Base-by-base conservation (phyloP, 2,113 vertebrate species). In the Notothenia rossii region DNA sequence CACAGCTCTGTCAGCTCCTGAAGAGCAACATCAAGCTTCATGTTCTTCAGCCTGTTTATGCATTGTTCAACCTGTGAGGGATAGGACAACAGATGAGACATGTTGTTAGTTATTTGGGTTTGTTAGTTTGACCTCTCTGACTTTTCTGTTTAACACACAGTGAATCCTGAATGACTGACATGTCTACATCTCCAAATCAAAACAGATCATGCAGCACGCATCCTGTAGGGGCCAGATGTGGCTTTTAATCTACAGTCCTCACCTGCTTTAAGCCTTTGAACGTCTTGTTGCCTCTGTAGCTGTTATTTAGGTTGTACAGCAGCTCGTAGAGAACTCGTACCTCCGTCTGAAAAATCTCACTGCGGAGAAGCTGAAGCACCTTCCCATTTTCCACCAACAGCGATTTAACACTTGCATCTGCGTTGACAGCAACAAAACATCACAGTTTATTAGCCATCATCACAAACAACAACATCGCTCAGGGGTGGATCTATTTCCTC, bases 1-100 rank as follows among this genome's bases (percentile, higher is more conserved):
- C 94, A 96, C 15, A 95, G 49, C 4, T 92, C 89, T 15, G 22
- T 64, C 73, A 95, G 84, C 4, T 93, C 92, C 66, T 79, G 73
- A 1, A 96, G 78, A 45, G 91, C 91, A 15, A 1, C 63, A 9
- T 86, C 82, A n/a, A 96, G 85, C 66, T 94, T 94, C 94, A 96
- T 96, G 15, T 72, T 80, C 63, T 92, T 93, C 55, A 96, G 77
- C 25, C 93, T 90, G 79, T 95, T 94, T 17, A 95, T 33, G 77
- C 94, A 96, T 86, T 95, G 95, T 73, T 96, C 92, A 63, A 96
- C 93, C 95, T 96, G 81, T 6, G 10, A 50, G n/a, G 33, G 3
- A 51, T 0, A 58, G 29, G 56, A n/a, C 22, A 9, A 13, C 17
- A 36, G 5, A 9, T 25, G 4, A 7, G 12, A 40, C 6, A 29